Evolutionary conservation across 2,888 invertebrate species (phyloP).

Genomic region (Helobdella robusta): DNA sequence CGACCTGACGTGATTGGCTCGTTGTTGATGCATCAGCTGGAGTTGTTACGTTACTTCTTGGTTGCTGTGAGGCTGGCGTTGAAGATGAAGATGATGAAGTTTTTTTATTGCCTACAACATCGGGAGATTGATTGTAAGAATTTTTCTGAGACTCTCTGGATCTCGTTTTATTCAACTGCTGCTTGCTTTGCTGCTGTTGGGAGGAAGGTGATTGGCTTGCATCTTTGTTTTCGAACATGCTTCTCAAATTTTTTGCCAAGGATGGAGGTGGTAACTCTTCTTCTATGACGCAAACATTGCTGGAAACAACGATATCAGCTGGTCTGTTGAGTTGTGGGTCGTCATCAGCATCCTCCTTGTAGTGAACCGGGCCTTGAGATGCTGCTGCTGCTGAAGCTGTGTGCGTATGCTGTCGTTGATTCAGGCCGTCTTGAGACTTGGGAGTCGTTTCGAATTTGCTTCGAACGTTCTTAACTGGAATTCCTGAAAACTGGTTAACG

Average conservation of each 20-base stretch:
- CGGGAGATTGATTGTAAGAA: neutral
- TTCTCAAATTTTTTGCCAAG: conserved; percentile 30
- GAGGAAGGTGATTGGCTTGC: neutral
- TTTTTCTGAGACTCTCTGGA: conserved; percentile 23
- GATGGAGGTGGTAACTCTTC: conserved; percentile 33
- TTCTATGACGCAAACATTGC: conserved; percentile 25
- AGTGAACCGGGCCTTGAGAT: no score
- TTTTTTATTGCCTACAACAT: neutral
- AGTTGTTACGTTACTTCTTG: no score
- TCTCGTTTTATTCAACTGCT: neutral
- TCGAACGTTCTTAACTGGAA: no score
- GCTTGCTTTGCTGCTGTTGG: conserved; percentile 12
- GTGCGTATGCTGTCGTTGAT: conserved; percentile 11
- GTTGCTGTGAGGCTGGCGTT: no score
- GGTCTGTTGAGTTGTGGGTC: neutral
- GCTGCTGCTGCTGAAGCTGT: no score
- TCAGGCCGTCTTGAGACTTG: neutral
- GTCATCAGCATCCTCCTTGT: neutral
- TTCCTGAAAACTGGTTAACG: no score
- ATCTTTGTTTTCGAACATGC: conserved; percentile 30
- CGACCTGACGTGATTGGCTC: no score
- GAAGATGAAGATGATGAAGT: no score
- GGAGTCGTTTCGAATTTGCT: no score
- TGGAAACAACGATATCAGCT: conserved; percentile 27
- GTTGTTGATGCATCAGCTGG: no score